Conservation (phyloP, 2,888 invertebrate genomes). For the Synergus gifuensis region DNA sequence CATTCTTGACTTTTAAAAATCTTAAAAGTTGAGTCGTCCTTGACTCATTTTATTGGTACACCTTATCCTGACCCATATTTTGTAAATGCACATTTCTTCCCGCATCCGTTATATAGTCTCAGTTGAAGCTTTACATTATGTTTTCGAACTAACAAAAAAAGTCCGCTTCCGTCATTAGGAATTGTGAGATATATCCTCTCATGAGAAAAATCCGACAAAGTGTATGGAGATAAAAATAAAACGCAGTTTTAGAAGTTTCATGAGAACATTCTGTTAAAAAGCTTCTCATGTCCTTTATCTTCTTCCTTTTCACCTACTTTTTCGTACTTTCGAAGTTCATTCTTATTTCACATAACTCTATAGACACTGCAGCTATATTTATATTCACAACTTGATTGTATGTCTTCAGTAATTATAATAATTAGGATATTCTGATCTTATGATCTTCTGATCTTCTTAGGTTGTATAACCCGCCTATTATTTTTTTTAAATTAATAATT, state of each 20-base stretch:
- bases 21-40: too few relatives aligned
- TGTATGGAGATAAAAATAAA: slow-evolving; percentile 4
- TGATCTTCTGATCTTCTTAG: too few relatives aligned
- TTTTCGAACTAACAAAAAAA: slow-evolving; percentile 1
- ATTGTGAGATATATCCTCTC: not conserved
- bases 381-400: too few relatives aligned
- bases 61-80: slow-evolving; percentile 5
- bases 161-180: not conserved
- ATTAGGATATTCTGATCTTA: too few relatives aligned
- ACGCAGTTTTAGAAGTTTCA: not conserved
- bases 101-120: not conserved
- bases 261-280: not conserved
- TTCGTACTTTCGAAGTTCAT: not conserved
- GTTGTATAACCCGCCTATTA: too few relatives aligned
- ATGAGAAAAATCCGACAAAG: not conserved
- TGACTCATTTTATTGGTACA: not conserved
- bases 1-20: too few relatives aligned
- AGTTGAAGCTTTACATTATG: slow-evolving; percentile 1
- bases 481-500: too few relatives aligned
- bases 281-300: not conserved
- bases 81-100: not conserved
- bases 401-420: too few relatives aligned
- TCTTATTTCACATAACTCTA: not conserved
- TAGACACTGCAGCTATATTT: too few relatives aligned
- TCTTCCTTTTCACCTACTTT: not conserved